Percentiles rank a stretch among this genome's conserved stretches.
Evolutionary conservation across 2,888 invertebrate species (phyloP).

Genomic region (Scaptomyza flava): DNA sequence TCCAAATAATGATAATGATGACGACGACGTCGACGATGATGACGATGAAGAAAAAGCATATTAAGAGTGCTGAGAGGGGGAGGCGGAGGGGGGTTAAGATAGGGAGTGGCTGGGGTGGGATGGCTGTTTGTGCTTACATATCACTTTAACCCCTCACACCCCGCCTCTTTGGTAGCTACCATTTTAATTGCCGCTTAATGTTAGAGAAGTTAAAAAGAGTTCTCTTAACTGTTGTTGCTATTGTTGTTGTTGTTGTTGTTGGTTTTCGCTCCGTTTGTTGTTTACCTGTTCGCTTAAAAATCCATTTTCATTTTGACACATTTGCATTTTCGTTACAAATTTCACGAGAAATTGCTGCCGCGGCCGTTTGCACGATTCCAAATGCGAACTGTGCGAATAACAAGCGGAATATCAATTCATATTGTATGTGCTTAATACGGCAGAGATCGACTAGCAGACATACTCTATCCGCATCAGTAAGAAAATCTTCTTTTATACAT

Average conservation of each 20-base stretch:
- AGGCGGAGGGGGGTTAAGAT: neutral
- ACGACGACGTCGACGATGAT: neutral
- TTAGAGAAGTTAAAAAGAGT: slow-evolving; percentile 43
- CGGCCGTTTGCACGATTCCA: slow-evolving; percentile 20
- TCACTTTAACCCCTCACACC: neutral
- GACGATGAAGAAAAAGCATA: neutral
- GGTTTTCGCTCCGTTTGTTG: slow-evolving; percentile 35
- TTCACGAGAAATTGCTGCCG: slow-evolving; percentile 53
- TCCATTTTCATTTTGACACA: slow-evolving; percentile 69
- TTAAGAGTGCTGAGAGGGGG: neutral
- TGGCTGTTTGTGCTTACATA: slow-evolving; percentile 20
- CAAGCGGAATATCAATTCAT: slow-evolving; percentile 19
- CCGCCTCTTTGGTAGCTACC: slow-evolving; percentile 32
- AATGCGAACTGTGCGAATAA: slow-evolving; percentile 22
- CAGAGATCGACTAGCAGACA: neutral
- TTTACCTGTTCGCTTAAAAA: slow-evolving; percentile 50
- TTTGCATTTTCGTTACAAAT: slow-evolving; percentile 62
- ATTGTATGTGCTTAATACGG: neutral
- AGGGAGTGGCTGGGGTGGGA: too few species aligned
- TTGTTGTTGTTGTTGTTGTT: slow-evolving; percentile 15
- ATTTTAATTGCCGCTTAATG: slow-evolving; percentile 66
- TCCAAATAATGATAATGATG: slow-evolving; percentile 7
- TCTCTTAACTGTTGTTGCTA: slow-evolving; percentile 12
- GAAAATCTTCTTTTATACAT: too few species aligned
- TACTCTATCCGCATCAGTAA: neutral